A percentile compares a stretch with the other conserved stretches of the same genome.
Conservation (phyloP, 2,797 vertebrate genomes). For the Leptodactylus fallax region DNA sequence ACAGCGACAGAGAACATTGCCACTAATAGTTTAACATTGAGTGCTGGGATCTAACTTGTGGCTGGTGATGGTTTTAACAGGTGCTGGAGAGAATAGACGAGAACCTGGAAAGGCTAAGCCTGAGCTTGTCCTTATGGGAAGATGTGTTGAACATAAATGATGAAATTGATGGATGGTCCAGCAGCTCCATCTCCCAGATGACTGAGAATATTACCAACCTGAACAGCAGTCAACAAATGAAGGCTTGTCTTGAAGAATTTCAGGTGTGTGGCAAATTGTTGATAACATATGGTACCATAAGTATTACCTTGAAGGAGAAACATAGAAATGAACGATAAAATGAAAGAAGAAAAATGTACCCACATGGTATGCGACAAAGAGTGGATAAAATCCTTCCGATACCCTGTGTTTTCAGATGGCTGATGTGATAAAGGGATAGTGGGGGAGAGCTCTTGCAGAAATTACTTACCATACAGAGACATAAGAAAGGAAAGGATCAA, state of each 20-base stretch:
- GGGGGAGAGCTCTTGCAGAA: too few relatives aligned
- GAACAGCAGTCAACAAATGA: constrained; percentile 79
- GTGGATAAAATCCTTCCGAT: too few relatives aligned
- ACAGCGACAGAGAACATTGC: background rate
- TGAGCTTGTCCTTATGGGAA: constrained; percentile 85
- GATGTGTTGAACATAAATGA: constrained; percentile 84
- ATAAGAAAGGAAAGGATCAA: too few relatives aligned
- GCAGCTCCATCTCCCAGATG: constrained; percentile 80
- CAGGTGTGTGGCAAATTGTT: constrained; percentile 79
- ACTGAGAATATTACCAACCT: constrained; percentile 80
- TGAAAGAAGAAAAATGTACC: background rate
- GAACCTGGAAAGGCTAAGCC: constrained; percentile 81
- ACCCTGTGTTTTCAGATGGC: too few relatives aligned
- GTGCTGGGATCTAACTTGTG: background rate
- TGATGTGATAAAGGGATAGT: too few relatives aligned
- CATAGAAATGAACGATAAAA: background rate
- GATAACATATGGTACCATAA: background rate
- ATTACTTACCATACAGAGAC: too few relatives aligned
- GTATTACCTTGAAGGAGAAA: background rate
- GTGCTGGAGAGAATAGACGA: constrained; percentile 88
- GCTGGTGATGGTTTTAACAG: constrained; percentile 71
- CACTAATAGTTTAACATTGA: background rate
- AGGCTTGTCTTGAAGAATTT: constrained; percentile 81
- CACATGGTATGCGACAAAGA: background rate
- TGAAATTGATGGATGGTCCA: constrained; percentile 88